Percentiles rank a stretch among this genome's conserved stretches.
Conservation (phyloP, 1,140 invertebrate species). For the Megathymus violae region DNA sequence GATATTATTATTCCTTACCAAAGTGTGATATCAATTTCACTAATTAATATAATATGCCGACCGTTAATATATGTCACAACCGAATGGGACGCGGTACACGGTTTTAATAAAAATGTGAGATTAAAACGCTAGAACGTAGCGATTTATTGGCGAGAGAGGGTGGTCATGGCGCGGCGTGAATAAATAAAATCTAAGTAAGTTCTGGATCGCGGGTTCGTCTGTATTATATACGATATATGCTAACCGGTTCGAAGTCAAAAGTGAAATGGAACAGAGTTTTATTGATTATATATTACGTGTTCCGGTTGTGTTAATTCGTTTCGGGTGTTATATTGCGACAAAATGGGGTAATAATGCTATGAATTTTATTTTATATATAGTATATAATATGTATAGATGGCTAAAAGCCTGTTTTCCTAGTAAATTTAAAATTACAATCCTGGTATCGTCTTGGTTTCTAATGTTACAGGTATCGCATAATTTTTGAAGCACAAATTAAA, state of each 20-base stretch:
- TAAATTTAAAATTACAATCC: too few species aligned
- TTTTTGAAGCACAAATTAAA: too few species aligned
- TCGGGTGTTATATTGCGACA: background rate
- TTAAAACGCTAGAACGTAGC: background rate
- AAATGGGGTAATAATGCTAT: too few species aligned
- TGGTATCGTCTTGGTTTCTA: too few species aligned
- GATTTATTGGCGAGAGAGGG: constrained; percentile 3
- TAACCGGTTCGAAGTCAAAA: constrained; percentile 20
- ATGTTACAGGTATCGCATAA: too few species aligned
- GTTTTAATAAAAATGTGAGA: constrained; percentile 1
- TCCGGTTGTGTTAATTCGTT: constrained; percentile 8
- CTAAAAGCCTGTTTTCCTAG: too few species aligned
- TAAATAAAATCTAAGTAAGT: constrained; percentile 17
- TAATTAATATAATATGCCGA: background rate
- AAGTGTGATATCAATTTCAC: background rate
- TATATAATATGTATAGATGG: too few species aligned
- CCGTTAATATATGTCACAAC: background rate
- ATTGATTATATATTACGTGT: constrained; percentile 23
- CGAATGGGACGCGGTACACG: background rate
- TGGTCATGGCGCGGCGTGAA: background rate
- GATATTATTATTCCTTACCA: background rate
- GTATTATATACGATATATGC: constrained; percentile 10
- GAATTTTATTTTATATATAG: too few species aligned
- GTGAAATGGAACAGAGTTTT: constrained; percentile 17
- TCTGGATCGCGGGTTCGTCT: constrained; percentile 19